Base-by-base conservation (phyloP, 2,888 invertebrate species). In the Seira ritae region DNA sequence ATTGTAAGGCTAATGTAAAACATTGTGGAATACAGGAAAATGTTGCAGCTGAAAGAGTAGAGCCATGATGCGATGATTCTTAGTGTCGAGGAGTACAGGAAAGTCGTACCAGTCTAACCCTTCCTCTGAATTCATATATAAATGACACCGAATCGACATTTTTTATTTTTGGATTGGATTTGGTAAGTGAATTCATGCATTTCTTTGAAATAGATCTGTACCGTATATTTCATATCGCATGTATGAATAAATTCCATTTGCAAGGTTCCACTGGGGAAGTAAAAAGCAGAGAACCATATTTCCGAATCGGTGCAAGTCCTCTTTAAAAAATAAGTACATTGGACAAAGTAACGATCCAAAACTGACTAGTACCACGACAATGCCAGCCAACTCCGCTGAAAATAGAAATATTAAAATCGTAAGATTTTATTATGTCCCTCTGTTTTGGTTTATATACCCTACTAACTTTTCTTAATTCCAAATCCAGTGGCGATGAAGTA, bases 71-170 rank as follows among this genome's bases (percentile, higher is more conserved):
- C 24, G 12, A 60, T 78, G 78, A 8, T 0, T 22, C 12, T 84
- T 24, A 0, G 50, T 66, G 20, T 86, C 80, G 3, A 81, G 17
- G 12, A 84, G 12, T 12, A 84, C 84, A 0, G 85, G 75, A 55
- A 86, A 84, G 62, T 81, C 84, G 71, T 81, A 84, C 85, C 85
- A 86, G 12, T 78, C 31, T n/a, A 84, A 17, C 4, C 81, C 85
- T 31, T 80, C 82, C 37, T 83, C 85, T 85, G 66, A 10, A 62
- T n/a, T n/a, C n/a, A n/a, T n/a, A n/a, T n/a, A n/a, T n/a, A n/a
- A n/a, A n/a, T n/a, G n/a, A n/a, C n/a, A n/a, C n/a, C n/a, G n/a
- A n/a, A n/a, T n/a, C n/a, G n/a, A n/a, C n/a, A n/a, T n/a, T n/a
- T n/a, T n/a, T n/a, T n/a, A n/a, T n/a, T n/a, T n/a, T n/a, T n/a